Conservation (phyloP, 2,888 invertebrate genomes). For the Apotomis turbidana region DNA sequence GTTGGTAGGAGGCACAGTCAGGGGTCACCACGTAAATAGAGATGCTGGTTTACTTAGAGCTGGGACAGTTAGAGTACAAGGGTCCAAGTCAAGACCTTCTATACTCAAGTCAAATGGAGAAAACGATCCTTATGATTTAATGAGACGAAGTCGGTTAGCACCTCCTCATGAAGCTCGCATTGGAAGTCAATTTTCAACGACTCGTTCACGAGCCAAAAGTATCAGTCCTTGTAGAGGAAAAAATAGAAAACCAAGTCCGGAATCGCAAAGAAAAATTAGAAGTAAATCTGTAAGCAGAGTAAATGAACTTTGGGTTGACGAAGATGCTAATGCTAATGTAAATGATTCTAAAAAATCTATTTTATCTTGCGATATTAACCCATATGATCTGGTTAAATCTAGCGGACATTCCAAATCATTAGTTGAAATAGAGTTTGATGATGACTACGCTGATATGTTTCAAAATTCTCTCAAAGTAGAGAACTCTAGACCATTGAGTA, state of each 20-base stretch:
- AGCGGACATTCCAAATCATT: conserved; percentile 75
- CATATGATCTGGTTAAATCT: conserved; percentile 90
- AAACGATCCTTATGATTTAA: conserved; percentile 91
- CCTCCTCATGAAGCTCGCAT: conserved; percentile 85
- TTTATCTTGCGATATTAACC: conserved; percentile 92
- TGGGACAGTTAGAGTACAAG: conserved; percentile 86
- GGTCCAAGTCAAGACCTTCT: conserved; percentile 84
- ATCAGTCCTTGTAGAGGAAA: conserved; percentile 84
- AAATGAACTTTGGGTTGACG: conserved; percentile 77
- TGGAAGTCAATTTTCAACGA: conserved; percentile 79
- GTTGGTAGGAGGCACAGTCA: conserved; percentile 85
- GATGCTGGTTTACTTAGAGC: conserved; percentile 80
- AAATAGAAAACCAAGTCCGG: conserved; percentile 78
- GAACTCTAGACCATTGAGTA: conserved; percentile 61
- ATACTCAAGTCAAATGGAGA: conserved; percentile 85
- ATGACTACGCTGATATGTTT: conserved; percentile 76
- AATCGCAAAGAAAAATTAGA: conserved; percentile 69
- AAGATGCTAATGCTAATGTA: conserved; percentile 55
- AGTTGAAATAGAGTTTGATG: conserved; percentile 81
- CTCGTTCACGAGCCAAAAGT: conserved; percentile 81
- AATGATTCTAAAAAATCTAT: conserved; percentile 86
- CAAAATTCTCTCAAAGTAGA: conserved; percentile 67
- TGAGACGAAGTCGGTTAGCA: conserved; percentile 89
- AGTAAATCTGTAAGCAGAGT: conserved; percentile 79
- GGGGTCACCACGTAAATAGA: conserved; percentile 78